Base-by-base conservation (phyloP, 2,113 vertebrate genomes). In the Protomyctophum bolini region DNA sequence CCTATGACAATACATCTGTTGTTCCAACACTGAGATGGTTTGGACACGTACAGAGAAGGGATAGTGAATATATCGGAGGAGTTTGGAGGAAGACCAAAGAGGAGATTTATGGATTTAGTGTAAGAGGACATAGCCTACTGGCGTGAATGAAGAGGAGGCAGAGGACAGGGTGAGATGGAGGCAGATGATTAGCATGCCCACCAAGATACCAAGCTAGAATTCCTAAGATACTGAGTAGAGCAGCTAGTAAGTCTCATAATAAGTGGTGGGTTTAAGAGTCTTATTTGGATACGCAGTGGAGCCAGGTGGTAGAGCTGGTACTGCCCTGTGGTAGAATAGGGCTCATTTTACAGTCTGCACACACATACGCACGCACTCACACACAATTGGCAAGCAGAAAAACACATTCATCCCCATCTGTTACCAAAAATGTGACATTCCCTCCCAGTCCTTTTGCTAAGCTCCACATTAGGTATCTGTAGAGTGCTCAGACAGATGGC, bases 281-380 rank as follows among this genome's bases (percentile, higher is more conserved):
- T 45, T 12, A 73, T 52, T 7, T 11, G 6, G 21, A 28, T 72
- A 74, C 63, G 61, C 63, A 74, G 68, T 57, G 63, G 54, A 49
- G 72, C 58, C 63, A 58, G 63, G 55, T 29, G 12, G 15, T 51
- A 29, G 7, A 55, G 51, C 8, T 33, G 50, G 50, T 28, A 15
- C 63, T 55, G 50, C 11, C 33, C 47, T 52, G 10, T 54, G 48
- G 58, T 49, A 33, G 41, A 58, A 41, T 55, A 77, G 51, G 45
- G 6, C 57, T 52, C 48, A 10, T 21, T 28, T 8, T 51, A 51
- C 15, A 49, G 12, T 8, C 47, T 28, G 33, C 58, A 50, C 48
- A 46, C 33, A 61, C 12, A 14, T 6, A 61, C 59, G 47, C 7
- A 29, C 8, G 46, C 54, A 28, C 2, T 0, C 28, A 47, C 3